Percentiles rank a stretch among this genome's conserved stretches.
Evolutionary conservation across 2,113 vertebrate species (phyloP).

Genomic region (Reinhardtius hippoglossoides): DNA sequence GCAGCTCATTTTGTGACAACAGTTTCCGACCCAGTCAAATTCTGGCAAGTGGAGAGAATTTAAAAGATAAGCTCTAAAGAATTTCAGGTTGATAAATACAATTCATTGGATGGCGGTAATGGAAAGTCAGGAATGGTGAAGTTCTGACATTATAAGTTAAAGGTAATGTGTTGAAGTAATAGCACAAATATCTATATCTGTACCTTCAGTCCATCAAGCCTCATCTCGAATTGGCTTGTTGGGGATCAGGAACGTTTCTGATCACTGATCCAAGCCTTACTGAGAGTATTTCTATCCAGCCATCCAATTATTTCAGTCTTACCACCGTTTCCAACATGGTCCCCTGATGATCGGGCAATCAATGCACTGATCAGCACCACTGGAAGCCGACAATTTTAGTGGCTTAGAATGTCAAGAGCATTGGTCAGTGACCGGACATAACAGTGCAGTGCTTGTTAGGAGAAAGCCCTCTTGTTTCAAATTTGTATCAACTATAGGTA

Average conservation of each 20-base stretch:
- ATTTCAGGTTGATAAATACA: neutral
- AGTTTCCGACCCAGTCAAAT: constrained; percentile 6
- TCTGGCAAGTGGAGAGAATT: constrained; percentile 2
- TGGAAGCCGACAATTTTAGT: constrained; percentile 38
- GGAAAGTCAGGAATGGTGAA: neutral
- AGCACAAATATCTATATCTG: constrained; percentile 5
- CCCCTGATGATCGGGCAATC: constrained; percentile 64
- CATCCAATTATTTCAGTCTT: constrained; percentile 68
- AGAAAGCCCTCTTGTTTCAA: neutral
- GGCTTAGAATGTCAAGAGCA: constrained; percentile 25
- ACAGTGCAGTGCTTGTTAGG: constrained; percentile 43
- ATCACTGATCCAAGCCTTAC: constrained; percentile 58
- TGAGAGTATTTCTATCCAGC: constrained; percentile 48
- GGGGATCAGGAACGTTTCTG: constrained; percentile 30
- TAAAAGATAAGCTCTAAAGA: neutral
- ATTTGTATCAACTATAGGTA: neutral
- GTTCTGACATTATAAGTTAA: neutral
- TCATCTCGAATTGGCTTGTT: constrained; percentile 2
- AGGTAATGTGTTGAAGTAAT: neutral
- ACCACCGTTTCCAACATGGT: constrained; percentile 45
- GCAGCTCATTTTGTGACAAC: constrained; percentile 4
- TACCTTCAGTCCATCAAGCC: neutral
- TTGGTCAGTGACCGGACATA: constrained; percentile 14
- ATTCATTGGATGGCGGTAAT: neutral
- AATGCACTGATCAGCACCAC: constrained; percentile 62